These are phyloP conservation scores for Noctilio leporinus DNA, from an alignment of 2,113 vertebrate genomes.

Conservation along the genomic window DNA sequence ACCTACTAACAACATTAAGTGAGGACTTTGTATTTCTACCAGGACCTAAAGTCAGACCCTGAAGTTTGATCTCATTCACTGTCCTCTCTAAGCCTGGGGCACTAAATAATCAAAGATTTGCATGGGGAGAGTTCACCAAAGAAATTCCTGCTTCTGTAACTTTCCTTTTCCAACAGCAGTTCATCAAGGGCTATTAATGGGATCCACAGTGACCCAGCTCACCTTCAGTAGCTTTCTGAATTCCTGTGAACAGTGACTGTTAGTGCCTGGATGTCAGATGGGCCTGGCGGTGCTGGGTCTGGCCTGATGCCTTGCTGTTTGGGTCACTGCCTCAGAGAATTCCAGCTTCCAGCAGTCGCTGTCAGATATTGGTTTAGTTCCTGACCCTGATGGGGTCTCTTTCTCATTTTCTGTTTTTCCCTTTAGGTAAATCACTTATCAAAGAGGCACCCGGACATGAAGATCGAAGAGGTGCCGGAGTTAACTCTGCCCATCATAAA, in stretches of 20 bases:
- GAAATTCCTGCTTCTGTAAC: neutral
- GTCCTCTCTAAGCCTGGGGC: neutral
- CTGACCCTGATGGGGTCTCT: neutral
- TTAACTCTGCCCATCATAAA: constrained; percentile 98
- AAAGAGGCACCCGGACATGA: constrained; percentile 98
- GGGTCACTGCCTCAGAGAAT: neutral
- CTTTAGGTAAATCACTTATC: constrained; percentile 97
- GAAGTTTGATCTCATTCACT: neutral
- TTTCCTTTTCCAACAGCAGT: neutral
- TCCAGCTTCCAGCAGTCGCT: neutral
- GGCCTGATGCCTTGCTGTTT: neutral
- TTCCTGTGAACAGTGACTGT: neutral
- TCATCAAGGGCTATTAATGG: neutral
- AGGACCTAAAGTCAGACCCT: neutral
- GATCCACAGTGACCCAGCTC: neutral
- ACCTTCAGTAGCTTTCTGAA: neutral
- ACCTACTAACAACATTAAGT: neutral
- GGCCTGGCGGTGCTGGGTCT: neutral
- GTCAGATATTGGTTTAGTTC: neutral
- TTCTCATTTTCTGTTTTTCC: constrained; percentile 29
- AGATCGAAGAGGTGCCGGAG: constrained; percentile 97
- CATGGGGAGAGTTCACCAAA: neutral
- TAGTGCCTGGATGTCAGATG: neutral
- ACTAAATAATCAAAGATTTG: neutral
- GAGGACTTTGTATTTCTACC: neutral